Base-by-base conservation (phyloP, 1,140 invertebrate species). In the Caenorhabditis briggsae region DNA sequence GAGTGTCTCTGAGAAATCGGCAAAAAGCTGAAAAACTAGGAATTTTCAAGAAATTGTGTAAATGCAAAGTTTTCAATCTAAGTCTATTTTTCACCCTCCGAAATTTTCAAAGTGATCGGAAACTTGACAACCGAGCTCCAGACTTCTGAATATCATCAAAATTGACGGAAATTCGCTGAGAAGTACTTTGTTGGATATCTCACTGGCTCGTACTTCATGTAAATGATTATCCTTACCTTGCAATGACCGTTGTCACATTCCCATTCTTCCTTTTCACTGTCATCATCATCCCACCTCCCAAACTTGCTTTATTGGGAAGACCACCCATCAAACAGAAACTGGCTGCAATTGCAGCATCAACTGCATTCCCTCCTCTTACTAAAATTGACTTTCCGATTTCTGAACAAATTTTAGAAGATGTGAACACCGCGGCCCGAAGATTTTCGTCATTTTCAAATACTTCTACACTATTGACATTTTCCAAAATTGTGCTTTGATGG, bases 371-470 rank as follows among this genome's bases (percentile, higher is more conserved):
- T 53, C 70, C 70, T 46, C 70, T 12, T 1, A 78, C 70, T 33
- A 78, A 50, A 12, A 78, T 53, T 1, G 70, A 78, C 12, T 78
- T 78, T 50, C 70, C 70, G 6, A 78, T 78, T 78, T 48, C 70
- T 12, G 70, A 78, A n/a, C 70, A 78, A 8, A 8, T 20, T 23
- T 16, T 3, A 23, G 70, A 78, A 50, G 70, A 78, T 8, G 70
- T 50, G 46, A 78, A 78, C 20, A 78, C 70, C 2, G 70, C 70
- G 7, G 70, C 70, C 23, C 70, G 43, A 78, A 78, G 46, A 20
- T 20, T 78, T 78, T 78, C 70, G 5, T 78, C 70, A 23, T 78
- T 78, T 50, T 78, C 70, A 25, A 78, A 78, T 1, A 78, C 46
- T 50, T 78, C 70, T 6, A 78, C 8, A 41, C 70, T 78, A 53